Conservation (phyloP, 2,113 vertebrate species). For the Heptranchias perlo region DNA sequence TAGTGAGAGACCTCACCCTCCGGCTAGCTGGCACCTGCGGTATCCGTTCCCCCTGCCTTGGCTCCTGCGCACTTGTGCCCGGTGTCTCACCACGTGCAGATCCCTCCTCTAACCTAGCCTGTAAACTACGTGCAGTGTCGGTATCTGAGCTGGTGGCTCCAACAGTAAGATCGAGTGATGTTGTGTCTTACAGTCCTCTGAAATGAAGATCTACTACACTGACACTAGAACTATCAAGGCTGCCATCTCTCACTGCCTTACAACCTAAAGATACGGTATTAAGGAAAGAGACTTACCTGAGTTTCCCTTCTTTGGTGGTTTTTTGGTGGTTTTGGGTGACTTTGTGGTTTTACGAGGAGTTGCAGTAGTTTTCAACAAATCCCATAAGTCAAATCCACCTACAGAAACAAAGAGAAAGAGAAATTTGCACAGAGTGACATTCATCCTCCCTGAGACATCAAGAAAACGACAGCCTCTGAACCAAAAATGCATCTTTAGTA, state of each 20-base stretch:
- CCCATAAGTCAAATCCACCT: neutral
- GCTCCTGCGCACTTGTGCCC: too few species aligned
- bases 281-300: slow-evolving; percentile 45
- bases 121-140: too few species aligned
- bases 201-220: neutral
- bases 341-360: slow-evolving; percentile 44
- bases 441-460: neutral
- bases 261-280: neutral
- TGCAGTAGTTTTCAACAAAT: slow-evolving; percentile 41
- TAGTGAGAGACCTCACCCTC: too few species aligned
- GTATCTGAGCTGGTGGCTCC: too few species aligned
- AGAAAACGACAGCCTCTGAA: neutral
- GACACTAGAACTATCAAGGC: too few species aligned
- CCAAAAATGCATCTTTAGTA: neutral
- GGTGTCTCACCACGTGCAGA: too few species aligned
- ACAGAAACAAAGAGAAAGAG: neutral
- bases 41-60: too few species aligned
- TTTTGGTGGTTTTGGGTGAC: slow-evolving; percentile 50
- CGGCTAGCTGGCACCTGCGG: too few species aligned
- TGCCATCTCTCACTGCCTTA: neutral
- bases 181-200: neutral
- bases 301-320: slow-evolving; percentile 45
- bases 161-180: too few species aligned
- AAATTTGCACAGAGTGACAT: neutral
- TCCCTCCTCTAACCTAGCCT: too few species aligned